Percentiles rank a stretch among this genome's conserved stretches.
Evolutionary conservation across 1,140 invertebrate genomes (phyloP).

Genomic region (Papilio xuthus): DNA sequence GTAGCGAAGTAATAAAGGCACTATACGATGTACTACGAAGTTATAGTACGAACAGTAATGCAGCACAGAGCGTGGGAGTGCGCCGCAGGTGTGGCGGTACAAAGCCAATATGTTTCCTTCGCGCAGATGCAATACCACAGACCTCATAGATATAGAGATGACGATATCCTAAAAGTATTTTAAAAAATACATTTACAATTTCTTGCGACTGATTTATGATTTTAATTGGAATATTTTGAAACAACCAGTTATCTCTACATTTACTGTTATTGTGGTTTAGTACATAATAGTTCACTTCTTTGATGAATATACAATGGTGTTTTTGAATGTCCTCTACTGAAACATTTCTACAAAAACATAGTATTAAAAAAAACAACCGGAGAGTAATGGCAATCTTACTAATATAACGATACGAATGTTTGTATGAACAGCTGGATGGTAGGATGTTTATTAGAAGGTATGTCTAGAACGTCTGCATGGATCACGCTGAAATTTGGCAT

Average conservation of each 20-base stretch:
- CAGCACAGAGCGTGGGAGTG: conserved; percentile 69
- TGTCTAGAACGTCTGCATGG: no score
- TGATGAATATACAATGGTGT: neutral
- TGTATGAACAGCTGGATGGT: no score
- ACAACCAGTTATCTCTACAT: neutral
- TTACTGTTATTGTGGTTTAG: neutral
- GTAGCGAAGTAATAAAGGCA: conserved; percentile 37
- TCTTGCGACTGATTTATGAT: neutral
- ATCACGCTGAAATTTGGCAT: no score
- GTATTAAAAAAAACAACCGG: no score
- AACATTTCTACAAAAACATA: neutral
- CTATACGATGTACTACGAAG: conserved; percentile 20
- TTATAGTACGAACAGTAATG: conserved; percentile 42
- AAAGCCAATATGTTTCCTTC: conserved; percentile 62
- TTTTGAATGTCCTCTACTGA: neutral
- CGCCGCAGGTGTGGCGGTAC: conserved; percentile 70
- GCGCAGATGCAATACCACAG: conserved; percentile 70
- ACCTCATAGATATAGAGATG: conserved; percentile 35
- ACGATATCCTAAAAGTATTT: conserved; percentile 3
- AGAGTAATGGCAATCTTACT: no score
- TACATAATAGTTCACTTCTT: neutral
- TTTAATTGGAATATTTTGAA: neutral
- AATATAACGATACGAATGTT: no score
- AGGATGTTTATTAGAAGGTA: no score
- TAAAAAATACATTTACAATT: neutral